Percentiles rank a stretch among this genome's conserved stretches.
Evolutionary conservation across 2,888 invertebrate genomes (phyloP).

Genomic region (Troides oblongomaculatus): DNA sequence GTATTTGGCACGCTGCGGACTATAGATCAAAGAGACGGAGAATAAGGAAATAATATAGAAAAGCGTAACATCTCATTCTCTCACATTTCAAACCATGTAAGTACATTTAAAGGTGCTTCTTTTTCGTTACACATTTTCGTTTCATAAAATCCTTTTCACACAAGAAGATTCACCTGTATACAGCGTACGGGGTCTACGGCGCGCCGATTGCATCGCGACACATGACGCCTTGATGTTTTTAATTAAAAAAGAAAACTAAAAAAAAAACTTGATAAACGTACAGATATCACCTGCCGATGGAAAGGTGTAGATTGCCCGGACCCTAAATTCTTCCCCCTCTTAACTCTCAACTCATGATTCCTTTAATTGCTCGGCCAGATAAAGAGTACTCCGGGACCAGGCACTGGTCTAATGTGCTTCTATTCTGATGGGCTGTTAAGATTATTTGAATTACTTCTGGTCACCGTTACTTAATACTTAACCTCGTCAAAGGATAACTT

Average conservation of each 20-base stretch:
- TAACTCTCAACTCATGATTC: conserved; percentile 35
- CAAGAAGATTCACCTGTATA: conserved; percentile 25
- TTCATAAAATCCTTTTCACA: not conserved
- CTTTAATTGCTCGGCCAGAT: conserved; percentile 47
- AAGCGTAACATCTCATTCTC: too few species aligned
- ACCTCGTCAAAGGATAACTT: conserved; percentile 25
- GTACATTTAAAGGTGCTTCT: too few species aligned
- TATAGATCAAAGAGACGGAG: too few species aligned
- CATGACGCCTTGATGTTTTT: conserved; percentile 60
- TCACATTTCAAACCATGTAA: too few species aligned
- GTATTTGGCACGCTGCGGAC: too few species aligned
- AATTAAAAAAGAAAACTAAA: conserved; percentile 54
- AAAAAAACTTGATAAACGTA: conserved; percentile 52
- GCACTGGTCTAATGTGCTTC: conserved; percentile 25
- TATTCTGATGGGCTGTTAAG: conserved; percentile 41
- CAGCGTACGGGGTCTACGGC: conserved; percentile 32
- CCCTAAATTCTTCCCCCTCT: conserved; percentile 58
- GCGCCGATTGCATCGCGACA: conserved; percentile 63
- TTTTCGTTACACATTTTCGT: too few species aligned
- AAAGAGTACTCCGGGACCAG: conserved; percentile 30
- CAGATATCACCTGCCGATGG: conserved; percentile 69
- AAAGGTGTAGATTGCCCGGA: conserved; percentile 71
- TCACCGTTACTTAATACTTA: conserved; percentile 27
- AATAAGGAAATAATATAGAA: too few species aligned
- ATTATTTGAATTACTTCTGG: conserved; percentile 37